Percentiles rank a stretch among this genome's conserved stretches.
These are phyloP conservation scores for Acanthochromis polyacanthus DNA, from an alignment of 2,113 vertebrate species.

Conservation along the genomic window DNA sequence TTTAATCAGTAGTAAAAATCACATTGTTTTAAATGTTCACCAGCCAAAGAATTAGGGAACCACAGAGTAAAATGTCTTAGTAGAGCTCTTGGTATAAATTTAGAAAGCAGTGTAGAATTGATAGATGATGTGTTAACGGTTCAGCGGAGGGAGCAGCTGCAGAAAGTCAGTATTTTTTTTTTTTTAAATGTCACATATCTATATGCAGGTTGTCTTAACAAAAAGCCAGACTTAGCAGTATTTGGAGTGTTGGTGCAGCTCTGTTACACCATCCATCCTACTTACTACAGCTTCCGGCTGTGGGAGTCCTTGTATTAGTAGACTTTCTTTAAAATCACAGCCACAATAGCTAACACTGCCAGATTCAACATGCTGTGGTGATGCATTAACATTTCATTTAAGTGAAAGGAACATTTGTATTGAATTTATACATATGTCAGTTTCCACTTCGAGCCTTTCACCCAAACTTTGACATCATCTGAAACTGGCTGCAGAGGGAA, in stretches of 20 bases:
- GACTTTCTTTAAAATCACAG: slow-evolving; percentile 19
- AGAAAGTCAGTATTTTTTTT: not conserved
- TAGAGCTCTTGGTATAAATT: not conserved
- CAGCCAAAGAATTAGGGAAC: not conserved
- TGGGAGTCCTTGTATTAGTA: not conserved
- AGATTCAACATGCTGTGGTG: not conserved
- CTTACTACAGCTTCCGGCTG: too few species aligned
- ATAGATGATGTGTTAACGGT: not conserved
- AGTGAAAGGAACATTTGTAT: not conserved
- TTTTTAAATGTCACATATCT: too few species aligned
- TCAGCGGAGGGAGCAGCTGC: not conserved
- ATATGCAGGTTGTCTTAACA: not conserved
- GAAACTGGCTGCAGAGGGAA: slow-evolving; percentile 35
- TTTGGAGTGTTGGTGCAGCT: not conserved
- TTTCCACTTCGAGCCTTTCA: slow-evolving; percentile 5
- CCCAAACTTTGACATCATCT: not conserved
- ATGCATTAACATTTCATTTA: too few species aligned
- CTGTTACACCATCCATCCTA: not conserved
- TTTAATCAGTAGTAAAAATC: not conserved
- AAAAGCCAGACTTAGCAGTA: not conserved
- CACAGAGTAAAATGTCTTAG: not conserved
- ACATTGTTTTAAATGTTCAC: not conserved
- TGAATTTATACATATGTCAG: not conserved
- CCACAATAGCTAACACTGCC: slow-evolving; percentile 12
- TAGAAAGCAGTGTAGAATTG: not conserved